These are phyloP conservation scores for Austrofundulus limnaeus DNA, from an alignment of 2,113 vertebrate species.

Conservation along the genomic window DNA sequence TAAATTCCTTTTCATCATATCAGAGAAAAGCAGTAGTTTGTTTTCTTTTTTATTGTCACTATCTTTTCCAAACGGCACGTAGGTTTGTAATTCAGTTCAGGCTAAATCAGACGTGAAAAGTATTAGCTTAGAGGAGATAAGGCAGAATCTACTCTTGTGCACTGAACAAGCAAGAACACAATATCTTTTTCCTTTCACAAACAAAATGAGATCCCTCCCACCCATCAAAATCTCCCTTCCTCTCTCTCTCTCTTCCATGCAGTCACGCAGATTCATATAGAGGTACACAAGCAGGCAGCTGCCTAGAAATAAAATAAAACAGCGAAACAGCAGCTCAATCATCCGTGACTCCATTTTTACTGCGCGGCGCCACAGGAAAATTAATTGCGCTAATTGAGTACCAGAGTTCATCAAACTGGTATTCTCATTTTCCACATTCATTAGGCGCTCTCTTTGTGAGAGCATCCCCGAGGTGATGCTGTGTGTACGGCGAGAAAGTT, in stretches of 20 bases:
- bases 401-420: conserved; percentile 89
- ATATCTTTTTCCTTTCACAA: conserved; percentile 40
- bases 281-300: conserved; percentile 12
- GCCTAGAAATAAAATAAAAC: conserved; percentile 68
- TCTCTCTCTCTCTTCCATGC: conserved; percentile 1
- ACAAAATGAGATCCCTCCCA: conserved; percentile 41
- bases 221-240: not conserved
- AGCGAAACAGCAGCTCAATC: conserved; percentile 70
- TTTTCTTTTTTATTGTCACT: conserved; percentile 7
- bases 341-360: conserved; percentile 82
- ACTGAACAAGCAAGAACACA: conserved; percentile 36
- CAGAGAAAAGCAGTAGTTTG: conserved; percentile 28
- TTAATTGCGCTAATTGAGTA: conserved; percentile 93
- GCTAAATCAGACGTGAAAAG: conserved; percentile 47
- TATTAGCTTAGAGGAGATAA: conserved; percentile 50
- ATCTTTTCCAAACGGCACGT: conserved; percentile 8
- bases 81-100: conserved; percentile 46
- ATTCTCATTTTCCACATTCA: conserved; percentile 87
- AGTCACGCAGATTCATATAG: conserved; percentile 9
- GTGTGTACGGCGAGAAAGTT: conserved; percentile 16
- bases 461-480: conserved; percentile 63
- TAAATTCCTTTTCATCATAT: conserved; percentile 19
- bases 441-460: conserved; percentile 78
- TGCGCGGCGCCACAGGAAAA: conserved; percentile 87
- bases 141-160: conserved; percentile 32